phyloP scores from a whole-genome alignment of 2,797 vertebrate genomes.

The Brotogeris chrysoptera region DNA sequence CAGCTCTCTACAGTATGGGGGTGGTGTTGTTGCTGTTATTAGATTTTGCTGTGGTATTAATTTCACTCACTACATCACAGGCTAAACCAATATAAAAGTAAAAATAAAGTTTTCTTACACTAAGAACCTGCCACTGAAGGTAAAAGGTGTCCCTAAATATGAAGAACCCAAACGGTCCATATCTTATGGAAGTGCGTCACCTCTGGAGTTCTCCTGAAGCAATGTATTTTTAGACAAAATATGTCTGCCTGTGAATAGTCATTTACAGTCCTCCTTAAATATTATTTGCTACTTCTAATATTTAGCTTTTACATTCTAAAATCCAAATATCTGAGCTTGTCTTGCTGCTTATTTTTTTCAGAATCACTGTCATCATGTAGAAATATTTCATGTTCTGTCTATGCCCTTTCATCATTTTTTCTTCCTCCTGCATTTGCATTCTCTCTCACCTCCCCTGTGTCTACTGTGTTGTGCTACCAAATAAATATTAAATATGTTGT shows the following conservation, averaged over 20 bases:
- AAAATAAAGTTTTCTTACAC: not conserved
- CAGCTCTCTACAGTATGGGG: not conserved
- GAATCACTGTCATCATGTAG: not conserved
- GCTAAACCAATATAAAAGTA: not conserved
- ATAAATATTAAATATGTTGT: conserved; percentile 63
- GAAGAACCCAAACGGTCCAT: not conserved
- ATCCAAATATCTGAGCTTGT: not conserved
- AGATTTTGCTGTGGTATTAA: not conserved
- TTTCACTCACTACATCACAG: not conserved
- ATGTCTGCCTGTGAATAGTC: not conserved
- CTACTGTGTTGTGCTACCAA: conserved; percentile 13
- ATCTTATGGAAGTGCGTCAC: not conserved
- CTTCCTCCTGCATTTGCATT: conserved; percentile 26
- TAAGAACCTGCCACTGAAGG: not conserved
- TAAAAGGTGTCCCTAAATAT: not conserved
- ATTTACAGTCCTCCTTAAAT: not conserved
- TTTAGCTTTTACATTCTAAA: not conserved
- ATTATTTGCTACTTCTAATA: not conserved
- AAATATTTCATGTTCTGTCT: not conserved
- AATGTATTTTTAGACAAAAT: not conserved
- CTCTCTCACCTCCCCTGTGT: not conserved
- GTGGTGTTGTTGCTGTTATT: not conserved
- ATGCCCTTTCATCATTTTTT: not conserved
- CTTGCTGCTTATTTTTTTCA: not conserved
- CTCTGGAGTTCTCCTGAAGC: not conserved